Evolutionary conservation across 2,888 invertebrate species (phyloP).

Genomic region (Tenodera sinensis): DNA sequence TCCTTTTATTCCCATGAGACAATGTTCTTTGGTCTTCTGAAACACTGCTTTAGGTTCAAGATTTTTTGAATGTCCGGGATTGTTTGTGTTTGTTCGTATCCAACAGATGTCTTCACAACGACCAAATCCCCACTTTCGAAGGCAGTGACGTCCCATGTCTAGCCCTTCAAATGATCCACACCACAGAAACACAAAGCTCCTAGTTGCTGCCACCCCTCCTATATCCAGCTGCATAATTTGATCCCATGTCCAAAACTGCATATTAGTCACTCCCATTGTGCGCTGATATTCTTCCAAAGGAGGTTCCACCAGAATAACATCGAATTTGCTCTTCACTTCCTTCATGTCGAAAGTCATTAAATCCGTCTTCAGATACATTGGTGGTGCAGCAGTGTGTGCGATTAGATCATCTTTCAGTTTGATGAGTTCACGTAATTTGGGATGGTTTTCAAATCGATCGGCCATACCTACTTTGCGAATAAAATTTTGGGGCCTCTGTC

Average conservation of each 20-base stretch:
- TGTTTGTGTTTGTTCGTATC: slow-evolving; percentile 95
- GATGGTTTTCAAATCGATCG: slow-evolving; percentile 96
- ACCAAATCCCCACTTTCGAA: slow-evolving; percentile 95
- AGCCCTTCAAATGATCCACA: slow-evolving; percentile 95
- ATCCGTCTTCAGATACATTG: slow-evolving; percentile 94
- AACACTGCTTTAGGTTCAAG: slow-evolving; percentile 91
- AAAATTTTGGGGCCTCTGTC: slow-evolving; percentile 96
- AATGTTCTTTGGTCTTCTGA: slow-evolving; percentile 96
- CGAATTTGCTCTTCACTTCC: slow-evolving; percentile 86
- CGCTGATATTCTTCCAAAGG: slow-evolving; percentile 87
- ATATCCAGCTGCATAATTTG: slow-evolving; percentile 85
- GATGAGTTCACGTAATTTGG: slow-evolving; percentile 90
- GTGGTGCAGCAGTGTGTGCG: slow-evolving; percentile 86
- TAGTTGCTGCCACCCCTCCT: slow-evolving; percentile 84
- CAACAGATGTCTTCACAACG: slow-evolving; percentile 98
- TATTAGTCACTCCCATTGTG: slow-evolving; percentile 73
- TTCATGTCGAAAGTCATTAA: slow-evolving; percentile 79
- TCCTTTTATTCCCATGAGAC: slow-evolving; percentile 97
- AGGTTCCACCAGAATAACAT: slow-evolving; percentile 93
- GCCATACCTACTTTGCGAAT: slow-evolving; percentile 94
- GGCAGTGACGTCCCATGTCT: slow-evolving; percentile 91
- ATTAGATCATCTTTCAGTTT: slow-evolving; percentile 92
- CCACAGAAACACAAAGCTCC: slow-evolving; percentile 96
- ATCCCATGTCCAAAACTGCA: slow-evolving; percentile 91
- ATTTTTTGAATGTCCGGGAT: slow-evolving; percentile 92